These are phyloP conservation scores for Microcaecilia unicolor DNA, from an alignment of 2,797 vertebrate genomes.

Conservation along the genomic window DNA sequence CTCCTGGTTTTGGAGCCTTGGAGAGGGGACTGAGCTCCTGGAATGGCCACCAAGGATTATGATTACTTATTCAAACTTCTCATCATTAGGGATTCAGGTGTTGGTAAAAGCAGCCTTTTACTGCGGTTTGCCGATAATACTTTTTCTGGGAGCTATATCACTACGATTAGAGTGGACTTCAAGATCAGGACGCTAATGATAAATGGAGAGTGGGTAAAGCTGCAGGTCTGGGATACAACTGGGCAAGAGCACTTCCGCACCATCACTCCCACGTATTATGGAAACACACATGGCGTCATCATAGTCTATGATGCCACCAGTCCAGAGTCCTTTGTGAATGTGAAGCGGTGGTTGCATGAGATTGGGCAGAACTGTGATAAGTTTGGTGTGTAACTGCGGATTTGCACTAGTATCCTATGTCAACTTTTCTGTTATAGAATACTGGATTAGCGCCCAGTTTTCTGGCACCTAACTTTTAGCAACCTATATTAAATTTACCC, in stretches of 20 bases:
- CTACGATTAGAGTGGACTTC: slow-evolving; percentile 77
- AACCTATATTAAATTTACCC: too few relatives aligned
- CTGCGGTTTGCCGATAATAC: slow-evolving; percentile 74
- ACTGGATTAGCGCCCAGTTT: too few relatives aligned
- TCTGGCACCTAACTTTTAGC: too few relatives aligned
- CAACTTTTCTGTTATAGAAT: too few relatives aligned
- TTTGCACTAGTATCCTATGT: too few relatives aligned
- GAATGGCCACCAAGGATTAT: slow-evolving; percentile 73
- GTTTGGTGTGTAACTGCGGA: too few relatives aligned
- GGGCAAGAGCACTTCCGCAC: slow-evolving; percentile 24
- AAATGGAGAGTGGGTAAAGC: slow-evolving; percentile 69
- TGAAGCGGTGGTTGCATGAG: slow-evolving; percentile 74
- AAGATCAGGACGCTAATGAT: slow-evolving; percentile 76
- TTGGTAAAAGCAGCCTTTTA: slow-evolving; percentile 76
- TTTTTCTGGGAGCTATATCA: slow-evolving; percentile 79
- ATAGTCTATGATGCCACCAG: slow-evolving; percentile 77
- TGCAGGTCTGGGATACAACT: slow-evolving; percentile 57
- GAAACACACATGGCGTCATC: slow-evolving; percentile 77
- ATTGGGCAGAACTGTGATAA: slow-evolving; percentile 77
- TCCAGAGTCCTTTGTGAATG: slow-evolving; percentile 72
- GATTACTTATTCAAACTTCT: slow-evolving; percentile 76
- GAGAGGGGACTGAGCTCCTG: too few relatives aligned
- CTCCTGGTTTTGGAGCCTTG: too few relatives aligned
- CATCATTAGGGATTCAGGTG: too few relatives aligned
- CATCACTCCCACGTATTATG: slow-evolving; percentile 79